Evolutionary conservation across 2,113 vertebrate genomes (phyloP).

Genomic region (Solea senegalensis): DNA sequence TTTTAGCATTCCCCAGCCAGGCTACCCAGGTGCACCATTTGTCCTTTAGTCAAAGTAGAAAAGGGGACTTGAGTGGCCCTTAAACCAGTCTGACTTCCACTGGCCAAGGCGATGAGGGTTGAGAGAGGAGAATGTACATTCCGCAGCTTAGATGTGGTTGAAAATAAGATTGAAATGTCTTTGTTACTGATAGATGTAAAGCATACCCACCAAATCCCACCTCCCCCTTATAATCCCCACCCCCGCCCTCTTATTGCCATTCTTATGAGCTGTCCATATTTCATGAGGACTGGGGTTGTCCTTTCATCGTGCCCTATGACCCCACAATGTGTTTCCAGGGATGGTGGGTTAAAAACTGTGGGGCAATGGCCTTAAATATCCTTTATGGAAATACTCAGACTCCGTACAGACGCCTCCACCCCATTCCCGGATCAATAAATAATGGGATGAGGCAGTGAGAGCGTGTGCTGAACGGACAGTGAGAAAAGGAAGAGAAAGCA

Average conservation of each 20-base stretch:
- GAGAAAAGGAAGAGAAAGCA: slow-evolving; percentile 37
- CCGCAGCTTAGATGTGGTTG: slow-evolving; percentile 22
- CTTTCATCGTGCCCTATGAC: slow-evolving; percentile 63
- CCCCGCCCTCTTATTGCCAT: slow-evolving; percentile 26
- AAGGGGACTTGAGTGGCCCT: slow-evolving; percentile 34
- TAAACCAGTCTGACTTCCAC: slow-evolving; percentile 25
- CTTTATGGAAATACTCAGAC: slow-evolving; percentile 75
- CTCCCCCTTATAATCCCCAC: slow-evolving; percentile 12
- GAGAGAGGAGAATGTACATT: slow-evolving; percentile 13
- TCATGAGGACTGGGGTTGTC: slow-evolving; percentile 56
- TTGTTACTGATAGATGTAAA: slow-evolving; percentile 40
- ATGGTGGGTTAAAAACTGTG: slow-evolving; percentile 41
- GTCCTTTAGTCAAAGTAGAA: slow-evolving; percentile 65
- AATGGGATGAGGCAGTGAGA: slow-evolving; percentile 66
- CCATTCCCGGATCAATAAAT: slow-evolving; percentile 78
- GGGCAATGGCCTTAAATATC: slow-evolving; percentile 74
- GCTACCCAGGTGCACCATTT: slow-evolving; percentile 70
- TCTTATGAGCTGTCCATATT: slow-evolving; percentile 66
- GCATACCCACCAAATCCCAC: slow-evolving; percentile 17
- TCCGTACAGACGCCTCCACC: slow-evolving; percentile 24
- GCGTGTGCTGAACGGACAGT: slow-evolving; percentile 75
- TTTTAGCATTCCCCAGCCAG: slow-evolving; percentile 51
- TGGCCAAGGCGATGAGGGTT: slow-evolving; percentile 20
- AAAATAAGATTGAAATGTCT: slow-evolving; percentile 26
- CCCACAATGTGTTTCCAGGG: slow-evolving; percentile 52